phyloP scores from a whole-genome alignment of 1,140 invertebrate species.

The Panulirus ornatus region DNA sequence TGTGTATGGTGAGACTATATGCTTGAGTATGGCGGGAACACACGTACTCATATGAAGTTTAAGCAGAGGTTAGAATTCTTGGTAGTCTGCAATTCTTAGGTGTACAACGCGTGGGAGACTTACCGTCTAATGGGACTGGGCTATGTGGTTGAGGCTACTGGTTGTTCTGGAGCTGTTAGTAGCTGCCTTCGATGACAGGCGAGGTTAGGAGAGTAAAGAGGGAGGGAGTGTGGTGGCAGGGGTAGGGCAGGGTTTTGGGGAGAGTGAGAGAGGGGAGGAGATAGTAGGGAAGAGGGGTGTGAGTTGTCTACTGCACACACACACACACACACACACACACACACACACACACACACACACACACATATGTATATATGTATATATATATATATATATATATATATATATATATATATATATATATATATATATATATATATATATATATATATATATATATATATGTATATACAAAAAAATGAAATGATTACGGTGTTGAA shows the following conservation, averaged over 20 bases:
- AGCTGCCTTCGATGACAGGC: too few species aligned
- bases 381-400: constrained; percentile 28
- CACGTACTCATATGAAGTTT: too few species aligned
- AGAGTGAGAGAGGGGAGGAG: constrained; percentile 39
- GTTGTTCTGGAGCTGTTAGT: too few species aligned
- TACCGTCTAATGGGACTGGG: too few species aligned
- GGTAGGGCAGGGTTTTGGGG: constrained; percentile 15
- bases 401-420: constrained; percentile 22
- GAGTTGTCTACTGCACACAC: background rate
- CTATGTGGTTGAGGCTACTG: too few species aligned
- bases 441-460: constrained; percentile 7
- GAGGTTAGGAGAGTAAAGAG: too few species aligned
- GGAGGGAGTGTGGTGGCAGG: background rate
- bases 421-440: constrained; percentile 3
- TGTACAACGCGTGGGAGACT: too few species aligned
- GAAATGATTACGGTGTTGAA: background rate
- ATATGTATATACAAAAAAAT: background rate
- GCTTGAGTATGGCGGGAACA: too few species aligned
- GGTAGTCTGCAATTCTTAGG: too few species aligned
- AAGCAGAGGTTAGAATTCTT: too few species aligned
- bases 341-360: constrained; percentile 18
- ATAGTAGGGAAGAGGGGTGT: background rate
- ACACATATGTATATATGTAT: constrained; percentile 13
- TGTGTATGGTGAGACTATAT: too few species aligned
- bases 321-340: background rate